Percentiles rank a stretch among this genome's conserved stretches.
These are phyloP conservation scores for Neocloeon triangulifer DNA, from an alignment of 1,140 invertebrate genomes.

Conservation along the genomic window DNA sequence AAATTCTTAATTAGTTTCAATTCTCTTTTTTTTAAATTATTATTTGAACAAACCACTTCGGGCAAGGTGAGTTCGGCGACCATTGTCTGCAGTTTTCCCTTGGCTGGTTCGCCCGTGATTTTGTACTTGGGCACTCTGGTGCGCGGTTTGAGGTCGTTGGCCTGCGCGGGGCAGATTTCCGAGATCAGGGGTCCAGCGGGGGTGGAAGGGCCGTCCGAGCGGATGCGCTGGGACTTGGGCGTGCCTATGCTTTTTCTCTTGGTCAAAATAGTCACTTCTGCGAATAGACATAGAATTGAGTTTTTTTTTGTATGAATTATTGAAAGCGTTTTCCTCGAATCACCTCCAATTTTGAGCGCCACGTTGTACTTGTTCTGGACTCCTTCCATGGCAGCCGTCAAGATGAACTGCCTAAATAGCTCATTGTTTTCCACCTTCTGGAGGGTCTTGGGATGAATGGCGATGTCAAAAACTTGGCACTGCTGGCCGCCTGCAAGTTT, in stretches of 20 bases:
- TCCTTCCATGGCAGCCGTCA: constrained; percentile 50
- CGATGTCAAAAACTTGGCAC: constrained; percentile 50
- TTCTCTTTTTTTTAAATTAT: too few relatives aligned
- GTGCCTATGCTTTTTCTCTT: too few relatives aligned
- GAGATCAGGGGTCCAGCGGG: constrained; percentile 6
- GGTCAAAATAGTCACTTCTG: too few relatives aligned
- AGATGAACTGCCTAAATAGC: constrained; percentile 48
- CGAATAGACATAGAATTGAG: too few relatives aligned
- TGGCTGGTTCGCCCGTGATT: constrained; percentile 20
- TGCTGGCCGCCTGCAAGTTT: constrained; percentile 31
- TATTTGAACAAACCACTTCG: constrained; percentile 7
- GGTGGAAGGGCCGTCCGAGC: too few relatives aligned
- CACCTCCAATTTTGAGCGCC: constrained; percentile 31
- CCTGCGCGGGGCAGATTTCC: too few relatives aligned
- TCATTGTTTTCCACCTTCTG: constrained; percentile 37
- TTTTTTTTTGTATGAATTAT: too few relatives aligned
- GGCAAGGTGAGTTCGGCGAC: constrained; percentile 24
- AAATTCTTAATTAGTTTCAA: too few relatives aligned
- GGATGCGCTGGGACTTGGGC: too few relatives aligned
- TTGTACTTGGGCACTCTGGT: constrained; percentile 20
- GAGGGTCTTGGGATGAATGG: constrained; percentile 48
- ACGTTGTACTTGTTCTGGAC: constrained; percentile 49
- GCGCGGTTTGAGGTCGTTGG: too few relatives aligned
- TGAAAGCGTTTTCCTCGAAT: constrained; percentile 5
- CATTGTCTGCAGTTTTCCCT: constrained; percentile 19